Evolutionary conservation across 2,888 invertebrate species (phyloP), one percentile per base, ranked within the genome.

Genomic region (Sthenelais limicola): DNA sequence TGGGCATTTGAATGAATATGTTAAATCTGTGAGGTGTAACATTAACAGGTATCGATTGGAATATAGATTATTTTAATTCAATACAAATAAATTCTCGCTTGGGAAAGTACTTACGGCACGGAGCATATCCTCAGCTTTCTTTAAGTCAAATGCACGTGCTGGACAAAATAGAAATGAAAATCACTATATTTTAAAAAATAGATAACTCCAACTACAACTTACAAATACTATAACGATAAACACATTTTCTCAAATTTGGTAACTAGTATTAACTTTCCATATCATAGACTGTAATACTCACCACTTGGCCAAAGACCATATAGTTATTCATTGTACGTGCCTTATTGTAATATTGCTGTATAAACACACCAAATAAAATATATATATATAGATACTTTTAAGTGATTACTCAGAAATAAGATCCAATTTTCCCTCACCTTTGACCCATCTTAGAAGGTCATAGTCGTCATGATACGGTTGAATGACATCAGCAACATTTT

Each of bases 81-180:
- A 28, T 54, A 43, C 12, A 32, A 35, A 35, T 12, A 7, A 1
- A 66, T 35, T 38, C 26, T 24, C 18, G 7, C 7, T 24, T 21
- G 26, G 18, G 12, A 35, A 24, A 21, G 24, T 66, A 51, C 26
- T 48, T 51, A 68, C 68, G 33, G 30, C 28, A 21, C 68, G 12
- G 18, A 52, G 33, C 68, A 68, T 68, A 18, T 68, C 48, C 24
- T 68, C 68, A 26, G 68, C 18, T 21, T 68, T 68, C n/a, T 51
- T 51, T 12, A 68, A 4, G 26, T 68, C 68, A 30, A 30, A 68
- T n/a, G 24, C 32, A n/a, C 68, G 47, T 3, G 68, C 68, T 68
- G 68, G 21, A n/a, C n/a, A 51, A 68, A n/a, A 35, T 51, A 38
- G 49, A 52, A 15, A n/a, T 1, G 43, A 51, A 33, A 18, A 12